A percentile compares a stretch with the other conserved stretches of the same genome.
phyloP scores from a whole-genome alignment of 1,140 invertebrate genomes.

The Sarcophaga peregrina region DNA sequence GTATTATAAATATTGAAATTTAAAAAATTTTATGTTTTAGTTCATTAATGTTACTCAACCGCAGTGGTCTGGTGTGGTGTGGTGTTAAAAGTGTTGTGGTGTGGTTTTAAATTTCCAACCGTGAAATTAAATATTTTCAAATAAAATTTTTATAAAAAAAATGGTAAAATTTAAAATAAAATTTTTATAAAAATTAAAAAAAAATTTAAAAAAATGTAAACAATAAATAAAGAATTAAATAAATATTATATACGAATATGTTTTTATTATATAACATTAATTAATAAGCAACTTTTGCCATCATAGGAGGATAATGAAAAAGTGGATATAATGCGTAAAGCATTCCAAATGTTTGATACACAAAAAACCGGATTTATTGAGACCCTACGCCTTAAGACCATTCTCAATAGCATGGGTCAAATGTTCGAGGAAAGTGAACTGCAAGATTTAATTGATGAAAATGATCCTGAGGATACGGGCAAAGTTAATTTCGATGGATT shows the following conservation, averaged over 20 bases:
- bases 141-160: background rate
- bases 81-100: slow-evolving; percentile 27
- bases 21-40: slow-evolving; percentile 45
- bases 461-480: slow-evolving; percentile 86
- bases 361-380: slow-evolving; percentile 91
- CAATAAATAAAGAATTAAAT: background rate
- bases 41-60: slow-evolving; percentile 46
- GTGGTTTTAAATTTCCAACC: background rate
- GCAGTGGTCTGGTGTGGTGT: slow-evolving; percentile 43
- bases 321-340: slow-evolving; percentile 88
- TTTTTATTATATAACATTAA: background rate
- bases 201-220: background rate
- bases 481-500: slow-evolving; percentile 95
- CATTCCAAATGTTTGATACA: slow-evolving; percentile 95
- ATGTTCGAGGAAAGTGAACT: slow-evolving; percentile 89
- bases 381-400: slow-evolving; percentile 88
- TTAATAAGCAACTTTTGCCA: background rate
- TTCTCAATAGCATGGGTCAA: slow-evolving; percentile 93
- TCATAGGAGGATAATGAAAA: slow-evolving; percentile 76
- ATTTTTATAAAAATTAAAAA: background rate
- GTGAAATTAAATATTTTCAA: slow-evolving; percentile 7
- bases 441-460: slow-evolving; percentile 83
- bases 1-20: slow-evolving; percentile 48
- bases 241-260: background rate
- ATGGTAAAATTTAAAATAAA: background rate